Percentiles rank a stretch among this genome's conserved stretches.
Evolutionary conservation across 2,888 invertebrate genomes (phyloP).

Genomic region (Pseudococcus jackbeardsleyi): DNA sequence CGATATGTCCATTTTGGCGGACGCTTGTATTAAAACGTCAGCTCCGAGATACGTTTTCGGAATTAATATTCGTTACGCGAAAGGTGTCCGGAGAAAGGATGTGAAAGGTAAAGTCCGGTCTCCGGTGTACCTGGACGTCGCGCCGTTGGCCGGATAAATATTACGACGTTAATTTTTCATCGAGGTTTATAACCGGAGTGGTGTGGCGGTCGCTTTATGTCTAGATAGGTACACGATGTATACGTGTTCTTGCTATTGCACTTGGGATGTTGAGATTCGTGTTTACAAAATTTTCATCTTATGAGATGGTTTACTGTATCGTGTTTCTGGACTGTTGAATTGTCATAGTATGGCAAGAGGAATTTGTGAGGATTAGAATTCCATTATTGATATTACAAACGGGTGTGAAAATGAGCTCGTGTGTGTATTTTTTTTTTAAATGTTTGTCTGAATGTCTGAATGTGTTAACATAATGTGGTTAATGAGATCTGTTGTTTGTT

Average conservation of each 20-base stretch:
- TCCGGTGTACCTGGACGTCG: not conserved
- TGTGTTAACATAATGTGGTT: not conserved
- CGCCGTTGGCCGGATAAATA: not conserved
- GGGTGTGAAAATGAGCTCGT: slow-evolving; percentile 4
- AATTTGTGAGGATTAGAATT: too few species aligned
- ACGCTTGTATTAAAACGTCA: slow-evolving; percentile 44
- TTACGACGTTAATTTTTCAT: slow-evolving; percentile 19
- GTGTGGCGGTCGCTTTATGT: not conserved
- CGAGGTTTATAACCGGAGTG: not conserved
- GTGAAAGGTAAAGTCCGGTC: not conserved
- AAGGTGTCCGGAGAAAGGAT: not conserved
- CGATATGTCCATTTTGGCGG: slow-evolving; percentile 20
- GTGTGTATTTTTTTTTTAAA: not conserved
- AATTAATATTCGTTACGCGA: slow-evolving; percentile 33
- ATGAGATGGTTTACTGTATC: too few species aligned
- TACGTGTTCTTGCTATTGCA: not conserved
- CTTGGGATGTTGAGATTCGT: too few species aligned
- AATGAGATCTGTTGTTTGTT: slow-evolving; percentile 42
- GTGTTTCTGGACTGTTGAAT: too few species aligned
- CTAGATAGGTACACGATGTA: not conserved
- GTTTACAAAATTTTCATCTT: too few species aligned
- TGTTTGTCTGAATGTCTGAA: not conserved
- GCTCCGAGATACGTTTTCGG: not conserved
- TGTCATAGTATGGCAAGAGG: too few species aligned
- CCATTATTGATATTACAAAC: not conserved